Evolutionary conservation across 2,888 invertebrate species (phyloP).

Genomic region (Apamea anceps): DNA sequence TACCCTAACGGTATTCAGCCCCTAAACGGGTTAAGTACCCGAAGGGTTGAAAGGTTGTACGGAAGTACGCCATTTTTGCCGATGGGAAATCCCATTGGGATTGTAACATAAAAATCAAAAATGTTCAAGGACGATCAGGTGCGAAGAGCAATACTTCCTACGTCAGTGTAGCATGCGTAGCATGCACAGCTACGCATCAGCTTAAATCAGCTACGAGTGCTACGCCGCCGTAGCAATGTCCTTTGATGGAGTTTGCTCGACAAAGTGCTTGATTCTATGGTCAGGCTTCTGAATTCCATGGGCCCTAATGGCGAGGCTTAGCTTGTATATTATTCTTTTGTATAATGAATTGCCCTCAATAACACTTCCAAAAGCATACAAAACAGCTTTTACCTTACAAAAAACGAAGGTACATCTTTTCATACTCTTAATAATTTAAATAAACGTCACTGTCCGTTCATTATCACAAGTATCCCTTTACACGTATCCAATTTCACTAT

Average conservation of each 20-base stretch:
- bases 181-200: not conserved
- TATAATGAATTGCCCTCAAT: not conserved
- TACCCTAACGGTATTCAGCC: not conserved
- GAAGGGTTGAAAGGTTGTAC: not conserved
- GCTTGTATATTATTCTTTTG: not conserved
- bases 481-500: constrained; percentile 18
- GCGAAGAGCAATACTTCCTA: not conserved
- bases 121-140: not conserved
- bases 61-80: not conserved
- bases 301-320: not conserved
- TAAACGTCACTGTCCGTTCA: not conserved
- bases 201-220: not conserved
- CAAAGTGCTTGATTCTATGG: not conserved
- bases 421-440: too few relatives aligned
- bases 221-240: not conserved
- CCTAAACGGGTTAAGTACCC: not conserved
- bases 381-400: not conserved
- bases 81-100: not conserved
- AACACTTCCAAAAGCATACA: not conserved
- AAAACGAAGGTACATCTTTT: not conserved
- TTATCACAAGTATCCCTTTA: not conserved
- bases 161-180: not conserved
- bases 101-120: not conserved
- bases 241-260: not conserved
- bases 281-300: not conserved